Percentiles rank a stretch among this genome's conserved stretches.
phyloP scores from a whole-genome alignment of 2,797 vertebrate species.

The Coendou prehensilis region DNA sequence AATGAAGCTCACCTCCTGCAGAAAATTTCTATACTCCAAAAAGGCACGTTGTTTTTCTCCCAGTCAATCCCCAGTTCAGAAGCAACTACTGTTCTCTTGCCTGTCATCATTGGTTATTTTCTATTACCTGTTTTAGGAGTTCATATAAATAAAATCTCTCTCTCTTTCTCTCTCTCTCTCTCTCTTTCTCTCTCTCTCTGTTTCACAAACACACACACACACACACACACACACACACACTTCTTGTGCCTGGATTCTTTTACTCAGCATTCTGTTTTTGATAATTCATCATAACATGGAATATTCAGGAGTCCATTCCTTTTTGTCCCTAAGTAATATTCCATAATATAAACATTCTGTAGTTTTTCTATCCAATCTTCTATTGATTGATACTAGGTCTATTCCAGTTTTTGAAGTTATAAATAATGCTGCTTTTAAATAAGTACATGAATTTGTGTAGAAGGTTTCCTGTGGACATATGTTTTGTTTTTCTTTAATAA shows the following conservation, averaged over 20 bases:
- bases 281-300: background rate
- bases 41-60: background rate
- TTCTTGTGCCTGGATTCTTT: background rate
- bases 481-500: background rate
- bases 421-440: background rate
- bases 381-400: background rate
- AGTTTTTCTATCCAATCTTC: background rate
- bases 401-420: background rate
- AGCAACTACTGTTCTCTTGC: background rate
- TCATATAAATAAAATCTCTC: background rate
- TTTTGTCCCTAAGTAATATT: slow-evolving; percentile 12
- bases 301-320: background rate
- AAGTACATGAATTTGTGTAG: slow-evolving; percentile 5
- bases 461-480: background rate
- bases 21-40: background rate
- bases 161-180: too few relatives aligned
- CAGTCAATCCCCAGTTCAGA: background rate
- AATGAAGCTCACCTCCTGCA: background rate
- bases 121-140: background rate
- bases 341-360: background rate
- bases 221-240: background rate
- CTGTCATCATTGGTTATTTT: background rate
- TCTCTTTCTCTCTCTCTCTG: too few relatives aligned
- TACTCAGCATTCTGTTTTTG: background rate
- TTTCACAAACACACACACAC: background rate